phyloP scores from a whole-genome alignment of 2,113 vertebrate genomes.

The Sorex fumeus region DNA sequence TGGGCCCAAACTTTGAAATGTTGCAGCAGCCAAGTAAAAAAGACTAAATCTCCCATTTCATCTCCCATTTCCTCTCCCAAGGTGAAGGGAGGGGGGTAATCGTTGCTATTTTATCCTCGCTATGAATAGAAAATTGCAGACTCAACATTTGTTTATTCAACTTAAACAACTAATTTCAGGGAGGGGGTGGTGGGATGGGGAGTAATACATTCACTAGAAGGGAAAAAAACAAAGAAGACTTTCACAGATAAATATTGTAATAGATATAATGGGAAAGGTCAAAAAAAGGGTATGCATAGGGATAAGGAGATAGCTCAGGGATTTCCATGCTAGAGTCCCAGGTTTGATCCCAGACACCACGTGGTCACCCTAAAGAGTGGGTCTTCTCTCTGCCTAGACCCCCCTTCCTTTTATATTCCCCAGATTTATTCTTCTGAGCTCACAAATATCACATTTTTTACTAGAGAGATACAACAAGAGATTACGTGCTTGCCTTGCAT shows the following conservation, averaged over 20 bases:
- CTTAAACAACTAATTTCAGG: background rate
- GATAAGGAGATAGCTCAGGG: background rate
- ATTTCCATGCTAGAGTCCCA: too few species aligned
- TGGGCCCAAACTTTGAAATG: constrained; percentile 47
- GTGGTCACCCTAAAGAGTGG: background rate
- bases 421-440: background rate
- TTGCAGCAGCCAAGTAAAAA: background rate
- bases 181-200: too few species aligned
- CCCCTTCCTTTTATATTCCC: background rate
- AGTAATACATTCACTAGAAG: background rate
- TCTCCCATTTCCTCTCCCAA: background rate
- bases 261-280: background rate
- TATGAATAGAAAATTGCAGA: constrained; percentile 8
- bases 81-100: background rate
- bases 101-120: constrained; percentile 21
- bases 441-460: background rate
- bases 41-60: background rate
- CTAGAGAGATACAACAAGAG: too few species aligned
- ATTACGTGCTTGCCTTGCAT: too few species aligned
- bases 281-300: background rate
- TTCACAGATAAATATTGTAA: constrained; percentile 1
- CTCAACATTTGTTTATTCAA: constrained; percentile 54
- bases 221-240: constrained; percentile 33
- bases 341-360: too few species aligned
- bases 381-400: background rate